Evolutionary conservation across 1,140 invertebrate species (phyloP).

Genomic region (Dendroctonus ponderosae): DNA sequence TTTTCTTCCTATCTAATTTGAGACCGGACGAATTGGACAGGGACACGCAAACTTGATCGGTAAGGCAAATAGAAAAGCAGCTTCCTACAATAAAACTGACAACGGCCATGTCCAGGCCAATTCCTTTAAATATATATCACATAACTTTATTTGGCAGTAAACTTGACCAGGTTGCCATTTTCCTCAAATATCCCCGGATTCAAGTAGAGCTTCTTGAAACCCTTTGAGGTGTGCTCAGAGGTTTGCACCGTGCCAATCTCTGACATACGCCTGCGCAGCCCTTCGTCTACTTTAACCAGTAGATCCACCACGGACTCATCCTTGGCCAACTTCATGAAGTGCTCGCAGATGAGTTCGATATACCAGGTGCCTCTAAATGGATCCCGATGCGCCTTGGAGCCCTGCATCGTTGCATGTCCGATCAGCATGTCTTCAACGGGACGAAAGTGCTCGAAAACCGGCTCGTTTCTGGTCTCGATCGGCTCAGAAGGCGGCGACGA

Average conservation of each 20-base stretch:
- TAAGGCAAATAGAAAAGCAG: neutral
- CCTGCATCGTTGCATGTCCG: slow-evolving; percentile 45
- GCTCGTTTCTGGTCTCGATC: neutral
- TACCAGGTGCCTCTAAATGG: slow-evolving; percentile 67
- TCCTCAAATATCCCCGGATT: slow-evolving; percentile 54
- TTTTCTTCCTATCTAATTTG: neutral
- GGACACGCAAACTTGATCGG: neutral
- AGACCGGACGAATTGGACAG: neutral
- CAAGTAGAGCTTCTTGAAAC: slow-evolving; percentile 63
- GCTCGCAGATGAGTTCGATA: slow-evolving; percentile 70
- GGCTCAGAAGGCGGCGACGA: slow-evolving; percentile 13
- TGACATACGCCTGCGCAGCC: slow-evolving; percentile 44
- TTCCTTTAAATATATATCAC: neutral
- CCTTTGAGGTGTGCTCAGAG: slow-evolving; percentile 55
- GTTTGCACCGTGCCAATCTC: slow-evolving; percentile 54
- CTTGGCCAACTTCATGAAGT: slow-evolving; percentile 69
- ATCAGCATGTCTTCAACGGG: slow-evolving; percentile 38
- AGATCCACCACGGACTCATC: slow-evolving; percentile 64
- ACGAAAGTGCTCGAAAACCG: slow-evolving; percentile 14
- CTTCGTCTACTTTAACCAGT: slow-evolving; percentile 60
- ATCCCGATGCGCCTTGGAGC: slow-evolving; percentile 67
- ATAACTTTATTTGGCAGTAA: neutral
- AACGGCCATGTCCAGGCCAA: neutral
- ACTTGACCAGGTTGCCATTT: slow-evolving; percentile 28
- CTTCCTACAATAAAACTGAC: neutral